Conservation (phyloP, 2,888 invertebrate genomes). For the Unio delphinus region DNA sequence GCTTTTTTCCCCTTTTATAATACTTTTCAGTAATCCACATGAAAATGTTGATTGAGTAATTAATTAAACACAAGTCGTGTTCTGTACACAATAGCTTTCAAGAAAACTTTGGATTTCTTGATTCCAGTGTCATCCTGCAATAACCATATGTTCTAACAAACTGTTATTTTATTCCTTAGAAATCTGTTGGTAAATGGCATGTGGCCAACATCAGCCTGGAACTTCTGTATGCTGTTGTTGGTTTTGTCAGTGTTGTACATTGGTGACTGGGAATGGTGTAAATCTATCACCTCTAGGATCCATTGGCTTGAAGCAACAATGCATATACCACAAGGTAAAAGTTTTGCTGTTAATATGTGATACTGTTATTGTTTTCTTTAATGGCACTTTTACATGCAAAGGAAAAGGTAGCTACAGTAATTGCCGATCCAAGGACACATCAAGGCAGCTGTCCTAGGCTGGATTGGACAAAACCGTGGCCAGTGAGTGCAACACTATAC, state of each 20-base stretch:
- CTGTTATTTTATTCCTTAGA: constrained; percentile 53
- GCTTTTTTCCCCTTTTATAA: too few species aligned
- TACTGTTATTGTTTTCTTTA: too few species aligned
- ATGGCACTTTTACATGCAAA: too few species aligned
- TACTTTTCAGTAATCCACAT: too few species aligned
- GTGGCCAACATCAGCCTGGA: constrained; percentile 73
- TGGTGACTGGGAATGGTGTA: constrained; percentile 61
- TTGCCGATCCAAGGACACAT: too few species aligned
- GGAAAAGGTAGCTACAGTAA: too few species aligned
- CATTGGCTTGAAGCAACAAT: constrained; percentile 55
- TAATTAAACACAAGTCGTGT: too few species aligned
- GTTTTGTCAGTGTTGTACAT: constrained; percentile 66
- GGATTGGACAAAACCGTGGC: too few species aligned
- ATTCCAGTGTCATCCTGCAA: not conserved
- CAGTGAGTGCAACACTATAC: too few species aligned
- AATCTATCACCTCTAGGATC: constrained; percentile 52
- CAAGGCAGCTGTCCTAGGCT: too few species aligned
- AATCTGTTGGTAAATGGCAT: constrained; percentile 73
- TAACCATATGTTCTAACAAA: not conserved
- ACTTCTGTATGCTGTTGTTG: constrained; percentile 68
- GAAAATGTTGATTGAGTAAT: too few species aligned
- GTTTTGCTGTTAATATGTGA: too few species aligned
- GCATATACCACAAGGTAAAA: constrained; percentile 52
- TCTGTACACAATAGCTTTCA: not conserved
- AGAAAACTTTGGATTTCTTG: not conserved